Conservation (phyloP, 2,113 vertebrate species). For the Apistogramma diplotaenia region DNA sequence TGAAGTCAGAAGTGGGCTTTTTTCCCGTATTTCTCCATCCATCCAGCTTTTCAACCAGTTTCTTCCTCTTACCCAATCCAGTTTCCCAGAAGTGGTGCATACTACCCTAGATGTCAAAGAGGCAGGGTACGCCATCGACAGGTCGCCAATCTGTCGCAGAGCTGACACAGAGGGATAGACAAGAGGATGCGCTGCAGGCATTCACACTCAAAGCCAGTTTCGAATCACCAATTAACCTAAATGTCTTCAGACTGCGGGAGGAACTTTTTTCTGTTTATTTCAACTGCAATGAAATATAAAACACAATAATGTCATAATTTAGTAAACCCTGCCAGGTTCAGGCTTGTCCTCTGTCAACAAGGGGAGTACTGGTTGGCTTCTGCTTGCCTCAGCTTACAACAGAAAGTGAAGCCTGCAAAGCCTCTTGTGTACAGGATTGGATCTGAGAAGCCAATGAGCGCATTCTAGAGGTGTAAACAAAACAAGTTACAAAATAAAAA, state of each 20-base stretch:
- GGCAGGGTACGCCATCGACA: not conserved
- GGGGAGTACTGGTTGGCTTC: not conserved
- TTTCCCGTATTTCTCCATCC: not conserved
- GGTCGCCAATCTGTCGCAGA: not conserved
- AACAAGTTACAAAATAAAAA: not conserved
- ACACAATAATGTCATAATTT: not conserved
- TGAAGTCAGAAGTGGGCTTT: too few relatives aligned
- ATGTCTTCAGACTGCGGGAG: not conserved
- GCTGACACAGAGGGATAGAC: not conserved
- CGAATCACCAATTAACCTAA: not conserved
- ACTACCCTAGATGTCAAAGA: not conserved
- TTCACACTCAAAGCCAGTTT: not conserved
- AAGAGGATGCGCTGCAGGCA: not conserved
- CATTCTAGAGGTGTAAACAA: not conserved
- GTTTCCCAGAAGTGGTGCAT: fast-evolving
- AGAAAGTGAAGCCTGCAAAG: not conserved
- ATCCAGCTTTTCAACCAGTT: not conserved
- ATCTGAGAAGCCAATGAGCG: not conserved
- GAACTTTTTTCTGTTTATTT: not conserved
- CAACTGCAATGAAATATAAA: not conserved
- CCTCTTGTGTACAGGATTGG: not conserved
- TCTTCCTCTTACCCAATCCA: not conserved
- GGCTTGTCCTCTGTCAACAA: not conserved
- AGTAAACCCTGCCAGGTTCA: fast-evolving
- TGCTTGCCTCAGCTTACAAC: not conserved